A percentile compares a stretch with the other conserved stretches of the same genome.
These are phyloP conservation scores for Bombycilla garrulus DNA, from an alignment of 2,113 vertebrate genomes.

Conservation along the genomic window DNA sequence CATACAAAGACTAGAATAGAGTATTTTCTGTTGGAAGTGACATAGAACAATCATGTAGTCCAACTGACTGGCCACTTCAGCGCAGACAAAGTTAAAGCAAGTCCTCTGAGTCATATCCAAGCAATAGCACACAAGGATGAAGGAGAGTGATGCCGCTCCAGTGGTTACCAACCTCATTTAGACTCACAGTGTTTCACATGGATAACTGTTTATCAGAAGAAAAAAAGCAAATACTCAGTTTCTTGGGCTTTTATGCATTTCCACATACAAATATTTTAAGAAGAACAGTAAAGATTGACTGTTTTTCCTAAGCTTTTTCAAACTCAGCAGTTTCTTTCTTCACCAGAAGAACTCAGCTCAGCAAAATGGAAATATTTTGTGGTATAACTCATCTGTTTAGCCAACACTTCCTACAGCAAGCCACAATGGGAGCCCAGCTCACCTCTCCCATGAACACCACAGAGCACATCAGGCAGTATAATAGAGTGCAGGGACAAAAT, in stretches of 20 bases:
- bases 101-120: background rate
- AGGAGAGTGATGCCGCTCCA: fast-evolving
- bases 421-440: background rate
- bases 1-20: background rate
- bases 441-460: background rate
- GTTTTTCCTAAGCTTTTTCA: background rate
- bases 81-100: background rate
- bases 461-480: fast-evolving
- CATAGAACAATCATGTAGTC: background rate
- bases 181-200: background rate
- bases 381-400: background rate
- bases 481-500: background rate
- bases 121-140: background rate
- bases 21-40: background rate
- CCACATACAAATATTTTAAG: background rate
- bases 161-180: background rate
- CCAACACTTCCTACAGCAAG: background rate
- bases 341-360: background rate
- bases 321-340: background rate
- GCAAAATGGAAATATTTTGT: background rate
- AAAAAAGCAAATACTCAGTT: background rate
- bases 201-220: background rate
- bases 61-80: background rate
- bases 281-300: background rate
- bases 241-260: background rate